A percentile compares a stretch with the other conserved stretches of the same genome.
Conservation (phyloP, 1,140 invertebrate genomes). For the Lepeophtheirus salmonis region DNA sequence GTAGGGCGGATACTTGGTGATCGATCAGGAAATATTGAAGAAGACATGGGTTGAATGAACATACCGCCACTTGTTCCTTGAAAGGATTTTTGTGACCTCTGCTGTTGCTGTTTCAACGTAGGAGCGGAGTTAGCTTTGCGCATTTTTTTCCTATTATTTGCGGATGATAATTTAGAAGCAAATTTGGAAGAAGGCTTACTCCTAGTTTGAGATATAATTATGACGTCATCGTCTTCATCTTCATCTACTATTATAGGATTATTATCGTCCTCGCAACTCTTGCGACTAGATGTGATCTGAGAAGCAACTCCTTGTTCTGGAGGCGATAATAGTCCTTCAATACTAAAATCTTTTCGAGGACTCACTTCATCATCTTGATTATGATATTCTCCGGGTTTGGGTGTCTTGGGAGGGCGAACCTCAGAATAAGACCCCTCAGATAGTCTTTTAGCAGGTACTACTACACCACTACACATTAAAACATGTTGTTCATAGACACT, state of each 20-base stretch:
- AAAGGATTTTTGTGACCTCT: too few relatives aligned
- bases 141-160: neutral
- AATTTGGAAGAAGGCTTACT: too few relatives aligned
- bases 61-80: too few relatives aligned
- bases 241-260: neutral
- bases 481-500: neutral
- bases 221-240: constrained; percentile 3
- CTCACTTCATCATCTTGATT: neutral
- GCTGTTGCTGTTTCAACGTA: neutral
- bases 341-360: constrained; percentile 16
- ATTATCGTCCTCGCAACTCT: neutral
- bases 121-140: neutral
- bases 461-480: neutral
- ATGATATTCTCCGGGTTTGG: neutral
- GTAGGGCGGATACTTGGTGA: too few relatives aligned
- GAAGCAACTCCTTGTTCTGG: too few relatives aligned
- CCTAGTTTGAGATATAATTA: neutral
- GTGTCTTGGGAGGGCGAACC: neutral
- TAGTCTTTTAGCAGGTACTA: too few relatives aligned
- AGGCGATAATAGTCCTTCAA: constrained; percentile 10
- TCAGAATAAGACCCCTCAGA: neutral
- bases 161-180: too few relatives aligned
- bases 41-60: too few relatives aligned
- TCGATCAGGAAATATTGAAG: too few relatives aligned
- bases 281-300: too few relatives aligned